phyloP scores from a whole-genome alignment of 2,888 invertebrate species.

The Tryphoninae sp. region DNA sequence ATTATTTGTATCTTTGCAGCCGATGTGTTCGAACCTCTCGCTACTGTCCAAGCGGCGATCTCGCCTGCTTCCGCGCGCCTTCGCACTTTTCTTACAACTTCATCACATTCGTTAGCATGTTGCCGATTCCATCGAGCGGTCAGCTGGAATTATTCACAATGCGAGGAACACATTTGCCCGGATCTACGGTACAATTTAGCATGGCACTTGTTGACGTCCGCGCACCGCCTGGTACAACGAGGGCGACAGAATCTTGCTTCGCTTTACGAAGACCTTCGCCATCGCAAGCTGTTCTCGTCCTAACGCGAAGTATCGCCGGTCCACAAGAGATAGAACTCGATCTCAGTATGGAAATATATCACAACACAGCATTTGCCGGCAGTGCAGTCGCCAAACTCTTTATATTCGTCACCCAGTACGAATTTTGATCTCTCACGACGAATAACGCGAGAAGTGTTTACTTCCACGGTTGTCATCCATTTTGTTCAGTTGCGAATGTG shows the following conservation, averaged over 20 bases:
- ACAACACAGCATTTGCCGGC: slow-evolving; percentile 88
- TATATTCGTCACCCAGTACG: slow-evolving; percentile 92
- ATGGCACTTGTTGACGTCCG: slow-evolving; percentile 87
- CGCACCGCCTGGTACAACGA: slow-evolving; percentile 84
- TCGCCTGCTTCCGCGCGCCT: slow-evolving; percentile 90
- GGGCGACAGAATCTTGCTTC: slow-evolving; percentile 84
- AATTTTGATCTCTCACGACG: slow-evolving; percentile 83
- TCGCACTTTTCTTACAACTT: slow-evolving; percentile 96
- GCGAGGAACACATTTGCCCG: slow-evolving; percentile 89
- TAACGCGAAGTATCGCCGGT: slow-evolving; percentile 89
- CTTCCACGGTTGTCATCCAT: too few relatives aligned
- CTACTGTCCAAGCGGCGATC: slow-evolving; percentile 88
- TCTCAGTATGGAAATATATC: slow-evolving; percentile 92
- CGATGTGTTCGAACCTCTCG: slow-evolving; percentile 90
- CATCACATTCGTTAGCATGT: slow-evolving; percentile 93
- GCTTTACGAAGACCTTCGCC: slow-evolving; percentile 82
- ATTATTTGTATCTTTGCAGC: slow-evolving; percentile 82
- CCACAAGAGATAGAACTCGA: slow-evolving; percentile 96
- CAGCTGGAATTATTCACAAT: slow-evolving; percentile 93
- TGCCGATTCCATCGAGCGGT: slow-evolving; percentile 85
- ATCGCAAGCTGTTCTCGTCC: slow-evolving; percentile 89
- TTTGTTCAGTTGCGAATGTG: not conserved
- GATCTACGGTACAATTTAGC: slow-evolving; percentile 88
- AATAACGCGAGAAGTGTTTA: not conserved
- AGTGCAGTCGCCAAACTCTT: slow-evolving; percentile 93